phyloP scores from a whole-genome alignment of 1,140 invertebrate genomes.

The Drosophila trapezifrons region DNA sequence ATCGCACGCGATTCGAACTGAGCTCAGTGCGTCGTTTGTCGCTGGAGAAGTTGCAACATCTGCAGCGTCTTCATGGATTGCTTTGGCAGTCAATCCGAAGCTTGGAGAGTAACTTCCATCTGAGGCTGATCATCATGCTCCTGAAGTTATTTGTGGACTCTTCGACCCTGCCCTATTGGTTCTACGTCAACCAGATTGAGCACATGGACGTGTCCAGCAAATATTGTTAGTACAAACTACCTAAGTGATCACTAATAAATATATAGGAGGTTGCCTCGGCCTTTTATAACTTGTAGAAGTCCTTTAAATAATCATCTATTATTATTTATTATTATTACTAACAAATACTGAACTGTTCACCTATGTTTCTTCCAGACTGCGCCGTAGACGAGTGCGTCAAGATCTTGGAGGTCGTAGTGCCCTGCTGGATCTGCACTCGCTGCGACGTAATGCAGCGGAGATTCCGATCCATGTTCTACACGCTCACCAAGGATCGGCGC shows the following conservation, averaged over 20 bases:
- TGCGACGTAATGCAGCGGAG: conserved; percentile 46
- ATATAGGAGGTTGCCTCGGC: too few species aligned
- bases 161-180: conserved; percentile 51
- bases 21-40: conserved; percentile 10
- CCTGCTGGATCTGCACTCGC: conserved; percentile 50
- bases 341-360: too few species aligned
- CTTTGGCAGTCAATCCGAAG: conserved; percentile 48
- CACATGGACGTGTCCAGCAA: neutral
- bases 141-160: conserved; percentile 53
- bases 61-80: conserved; percentile 37
- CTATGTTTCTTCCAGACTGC: conserved; percentile 34
- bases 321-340: too few species aligned
- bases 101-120: conserved; percentile 46
- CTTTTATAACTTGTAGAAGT: too few species aligned
- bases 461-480: conserved; percentile 40
- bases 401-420: conserved; percentile 39
- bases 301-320: too few species aligned
- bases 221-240: conserved; percentile 22
- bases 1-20: conserved; percentile 20
- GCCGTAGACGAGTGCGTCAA: conserved; percentile 40
- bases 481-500: conserved; percentile 36
- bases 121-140: conserved; percentile 38
- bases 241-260: too few species aligned
- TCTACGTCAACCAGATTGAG: conserved; percentile 27
- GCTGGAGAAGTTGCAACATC: conserved; percentile 19